Percentiles rank a stretch among this genome's conserved stretches.
phyloP scores from a whole-genome alignment of 2,797 vertebrate genomes.

The Acanthurus lineatus region DNA sequence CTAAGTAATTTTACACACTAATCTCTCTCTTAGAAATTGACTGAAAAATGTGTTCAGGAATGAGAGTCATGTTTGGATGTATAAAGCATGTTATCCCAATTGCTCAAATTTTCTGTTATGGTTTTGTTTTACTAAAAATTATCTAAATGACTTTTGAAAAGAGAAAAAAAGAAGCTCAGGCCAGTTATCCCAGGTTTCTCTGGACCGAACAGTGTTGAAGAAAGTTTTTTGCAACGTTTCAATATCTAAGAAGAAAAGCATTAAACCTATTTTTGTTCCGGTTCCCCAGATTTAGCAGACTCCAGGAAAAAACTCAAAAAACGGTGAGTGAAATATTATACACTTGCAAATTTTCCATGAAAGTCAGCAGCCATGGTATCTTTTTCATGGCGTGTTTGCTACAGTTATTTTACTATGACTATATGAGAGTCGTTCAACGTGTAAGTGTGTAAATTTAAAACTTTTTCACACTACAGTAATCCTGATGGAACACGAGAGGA shows the following conservation, averaged over 20 bases:
- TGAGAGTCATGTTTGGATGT: not conserved
- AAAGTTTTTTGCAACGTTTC: not conserved
- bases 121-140: not conserved
- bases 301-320: conserved; percentile 88
- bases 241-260: no score
- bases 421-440: not conserved
- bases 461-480: conserved; percentile 55
- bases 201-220: not conserved
- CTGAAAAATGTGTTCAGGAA: conserved; percentile 6
- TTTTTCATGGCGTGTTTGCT: not conserved
- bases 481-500: conserved; percentile 72
- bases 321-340: conserved; percentile 80
- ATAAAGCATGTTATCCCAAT: not conserved
- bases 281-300: conserved; percentile 73
- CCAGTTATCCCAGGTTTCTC: not conserved
- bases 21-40: conserved; percentile 3
- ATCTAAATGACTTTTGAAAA: not conserved
- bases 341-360: not conserved
- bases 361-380: not conserved
- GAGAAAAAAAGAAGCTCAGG: not conserved
- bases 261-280: conserved; percentile 1
- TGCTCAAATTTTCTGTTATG: not conserved
- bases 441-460: not conserved
- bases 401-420: not conserved
- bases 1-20: conserved; percentile 8